Base-by-base conservation (phyloP, 2,113 vertebrate genomes). In the Brachyhypopomus gauderio region DNA sequence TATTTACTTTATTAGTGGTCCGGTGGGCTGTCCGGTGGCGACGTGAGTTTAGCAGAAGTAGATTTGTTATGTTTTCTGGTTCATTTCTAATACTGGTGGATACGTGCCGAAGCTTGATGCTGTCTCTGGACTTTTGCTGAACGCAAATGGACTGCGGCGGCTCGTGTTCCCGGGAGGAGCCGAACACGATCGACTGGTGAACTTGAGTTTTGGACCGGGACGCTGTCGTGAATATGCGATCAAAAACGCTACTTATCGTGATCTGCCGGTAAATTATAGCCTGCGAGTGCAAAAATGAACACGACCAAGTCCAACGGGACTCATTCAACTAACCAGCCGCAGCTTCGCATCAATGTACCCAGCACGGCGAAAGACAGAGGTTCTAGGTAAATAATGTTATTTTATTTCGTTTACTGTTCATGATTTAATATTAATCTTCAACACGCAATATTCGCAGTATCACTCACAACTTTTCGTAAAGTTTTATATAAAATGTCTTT, bases 301-400 rank as follows among this genome's bases (percentile, higher is more conserved):
- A 87, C 2, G 5, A 81, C 75, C 74, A 78, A 78, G 48, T 45
- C 80, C 12, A 87, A 83, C 12, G 78, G 85, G 70, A 84, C 72
- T 16, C 72, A 23, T 1, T 79, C 76, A 20, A 5, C 73, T 23
- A 4, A 9, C 20, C 70, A 36, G 36, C 56, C 75, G 22, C 77
- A 82, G 45, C 71, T 52, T 16, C 58, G 76, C 66, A 25, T 81
- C 22, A 55, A 23, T 45, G 63, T 71, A 5, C 75, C 66, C 72
- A 84, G 83, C 4, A 64, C 36, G 56, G 92, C 91, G 4, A 85
- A 71, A 75, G 88, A 90, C 45, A 27, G 92, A 74, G 83, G 92
- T 17, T 78, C 80, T 85, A 91, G 92, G 92, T 93, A 89, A 52
- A 52, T 1, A 52, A 1, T 14, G 12, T 52, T 14, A 52, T 14